A percentile compares a stretch with the other conserved stretches of the same genome.
phyloP scores from a whole-genome alignment of 2,797 vertebrate genomes.

The Lacerta agilis region DNA sequence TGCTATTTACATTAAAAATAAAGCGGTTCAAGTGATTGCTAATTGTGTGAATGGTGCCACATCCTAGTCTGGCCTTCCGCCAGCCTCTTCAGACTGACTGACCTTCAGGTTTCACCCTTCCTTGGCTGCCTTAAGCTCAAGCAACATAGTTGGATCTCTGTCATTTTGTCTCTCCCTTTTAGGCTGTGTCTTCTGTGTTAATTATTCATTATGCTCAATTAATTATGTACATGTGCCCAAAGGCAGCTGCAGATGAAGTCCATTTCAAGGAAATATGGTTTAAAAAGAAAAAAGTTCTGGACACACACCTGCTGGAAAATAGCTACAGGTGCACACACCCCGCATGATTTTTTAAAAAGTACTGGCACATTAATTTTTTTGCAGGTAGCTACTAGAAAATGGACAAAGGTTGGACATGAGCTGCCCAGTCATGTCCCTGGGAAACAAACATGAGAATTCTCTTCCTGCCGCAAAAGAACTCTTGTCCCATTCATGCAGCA shows the following conservation, averaged over 20 bases:
- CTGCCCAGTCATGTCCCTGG: no score
- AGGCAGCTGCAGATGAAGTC: neutral
- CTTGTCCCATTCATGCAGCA: no score
- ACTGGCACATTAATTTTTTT: no score
- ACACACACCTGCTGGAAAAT: neutral
- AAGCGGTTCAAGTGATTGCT: neutral
- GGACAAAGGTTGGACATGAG: no score
- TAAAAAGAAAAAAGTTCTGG: neutral
- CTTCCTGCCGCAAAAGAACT: no score
- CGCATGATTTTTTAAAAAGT: no score
- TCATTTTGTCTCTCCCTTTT: neutral
- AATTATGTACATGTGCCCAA: constrained; percentile 13
- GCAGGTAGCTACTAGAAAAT: no score
- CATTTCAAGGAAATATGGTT: neutral
- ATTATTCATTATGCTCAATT: constrained; percentile 4
- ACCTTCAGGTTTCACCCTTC: neutral
- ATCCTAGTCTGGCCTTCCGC: neutral
- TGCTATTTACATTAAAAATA: neutral
- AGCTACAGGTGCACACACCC: neutral
- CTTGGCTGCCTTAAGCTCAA: neutral
- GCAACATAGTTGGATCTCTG: neutral
- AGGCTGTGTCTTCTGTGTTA: neutral
- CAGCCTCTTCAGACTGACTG: neutral
- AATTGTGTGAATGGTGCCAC: neutral
- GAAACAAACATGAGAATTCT: no score